Base-by-base conservation (phyloP, 2,888 invertebrate species). In the Dastarcus helophoroides region DNA sequence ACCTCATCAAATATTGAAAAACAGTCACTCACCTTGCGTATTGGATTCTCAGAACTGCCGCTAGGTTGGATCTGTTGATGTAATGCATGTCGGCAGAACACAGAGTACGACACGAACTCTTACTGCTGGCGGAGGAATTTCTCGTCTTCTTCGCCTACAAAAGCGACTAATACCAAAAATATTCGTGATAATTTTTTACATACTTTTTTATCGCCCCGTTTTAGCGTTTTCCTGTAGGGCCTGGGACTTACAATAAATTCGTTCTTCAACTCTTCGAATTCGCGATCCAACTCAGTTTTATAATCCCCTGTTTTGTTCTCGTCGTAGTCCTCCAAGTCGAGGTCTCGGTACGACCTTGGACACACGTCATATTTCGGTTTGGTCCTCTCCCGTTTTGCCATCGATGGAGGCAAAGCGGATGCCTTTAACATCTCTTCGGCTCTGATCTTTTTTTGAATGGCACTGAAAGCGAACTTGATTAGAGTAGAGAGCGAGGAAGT, bases 341-440 rank as follows among this genome's bases (percentile, higher is more conserved):
- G 41, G 28, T 45, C 42, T 59, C 53, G 3, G 31, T 46, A 53
- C 1, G 54, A 53, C 42, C 54, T 47, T 3, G 60, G 59, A 42
- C 62, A 60, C 6, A 58, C 52, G 14, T 53, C 47, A 15, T 50
- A 45, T 39, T 53, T 57, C 11, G 47, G 44, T 31, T 45, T 47
- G 3, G 42, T 46, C 41, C 52, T 56, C 42, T 79, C 77, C 14
- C 79, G 62, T 30, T 71, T 64, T 0, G 74, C 76, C 76, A 79
- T 79, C 2, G 71, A 71, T 0, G 76, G 76, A 1, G 80, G 80
- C 34, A 75, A 61, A 17, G 71, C 73, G 0, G 80, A 69, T 2
- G 67, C 67, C 36, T 70, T 71, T 29, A 80, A 55, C 65, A 80
- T 63, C 56, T 80, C 79, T 42, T 78, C 76, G 0, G 80, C 71